A percentile compares a stretch with the other conserved stretches of the same genome.
Conservation (phyloP, 92 coral and sea anemone species). For the Chrysogorgia sp. region DNA sequence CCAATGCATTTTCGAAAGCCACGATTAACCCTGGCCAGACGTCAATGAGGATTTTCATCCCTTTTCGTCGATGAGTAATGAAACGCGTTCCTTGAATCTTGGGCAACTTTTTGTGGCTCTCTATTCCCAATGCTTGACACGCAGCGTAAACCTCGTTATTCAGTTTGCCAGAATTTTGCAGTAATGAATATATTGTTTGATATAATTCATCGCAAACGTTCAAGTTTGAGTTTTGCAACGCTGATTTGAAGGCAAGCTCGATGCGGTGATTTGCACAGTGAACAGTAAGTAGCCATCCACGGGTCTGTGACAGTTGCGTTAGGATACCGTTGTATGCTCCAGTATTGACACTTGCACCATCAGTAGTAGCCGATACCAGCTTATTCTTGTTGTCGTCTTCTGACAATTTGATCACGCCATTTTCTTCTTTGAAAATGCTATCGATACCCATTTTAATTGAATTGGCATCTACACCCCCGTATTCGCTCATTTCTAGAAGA, state of each 20-base stretch:
- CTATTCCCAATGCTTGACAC: neutral
- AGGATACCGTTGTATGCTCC: conserved; percentile 28
- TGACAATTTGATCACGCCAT: conserved; percentile 29
- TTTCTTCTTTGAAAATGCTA: conserved; percentile 32
- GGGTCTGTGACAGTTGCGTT: conserved; percentile 22
- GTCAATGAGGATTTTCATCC: conserved; percentile 11
- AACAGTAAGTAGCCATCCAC: conserved; percentile 41
- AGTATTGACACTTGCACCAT: conserved; percentile 34
- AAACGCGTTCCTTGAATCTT: conserved; percentile 14
- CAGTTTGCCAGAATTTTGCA: conserved; percentile 14
- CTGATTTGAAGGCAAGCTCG: conserved; percentile 21
- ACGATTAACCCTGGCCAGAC: conserved; percentile 18
- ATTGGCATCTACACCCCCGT: conserved; percentile 37
- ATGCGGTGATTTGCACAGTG: too few relatives aligned
- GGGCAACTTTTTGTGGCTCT: conserved; percentile 2
- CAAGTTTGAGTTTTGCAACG: conserved; percentile 10
- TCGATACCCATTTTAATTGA: conserved; percentile 39
- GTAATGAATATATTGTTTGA: conserved; percentile 11
- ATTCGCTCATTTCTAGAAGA: too few relatives aligned
- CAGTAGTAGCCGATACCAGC: conserved; percentile 39
- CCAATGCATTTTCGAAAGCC: conserved; percentile 13
- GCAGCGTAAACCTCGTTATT: neutral
- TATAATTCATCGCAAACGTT: conserved; percentile 8
- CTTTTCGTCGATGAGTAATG: conserved; percentile 14
- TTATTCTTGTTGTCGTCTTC: conserved; percentile 36